Evolutionary conservation across 2,113 vertebrate species (phyloP), one percentile per base, ranked within the genome.

Genomic region (Uria aalge): DNA sequence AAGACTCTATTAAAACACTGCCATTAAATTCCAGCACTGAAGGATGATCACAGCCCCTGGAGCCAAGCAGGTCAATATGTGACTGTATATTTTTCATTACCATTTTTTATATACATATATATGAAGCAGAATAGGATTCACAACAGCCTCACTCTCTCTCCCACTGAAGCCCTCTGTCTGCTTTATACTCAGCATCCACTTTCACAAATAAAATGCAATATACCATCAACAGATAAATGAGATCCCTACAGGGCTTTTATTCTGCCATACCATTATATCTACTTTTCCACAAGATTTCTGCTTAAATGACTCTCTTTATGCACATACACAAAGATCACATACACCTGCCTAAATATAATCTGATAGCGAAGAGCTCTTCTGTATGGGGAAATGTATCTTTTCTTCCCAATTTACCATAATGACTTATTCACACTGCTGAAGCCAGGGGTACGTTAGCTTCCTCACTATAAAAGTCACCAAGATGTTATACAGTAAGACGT

Each of bases 1-100:
- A 96, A 96, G 94, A 81, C 83, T 92, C 66, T 75, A 96, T 94
- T 97, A 97, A 97, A 97, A 94, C 93, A 87, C 57, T 95, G 60
- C 92, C 85, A 94, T 96, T 96, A 95, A 97, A 96, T 59, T 85
- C 71, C 78, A 45, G 3, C 88, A 95, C 92, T 96, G 79, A 75
- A 91, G 75, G 74, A 96, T 86, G 94, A 95, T 93, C 76, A 72
- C 0, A 12, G 82, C 60, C 80, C 94, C 92, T 88, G 50, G 68
- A 95, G 94, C 89, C 81, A 96, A 92, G 69, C 53, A 75, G 92
- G 94, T 90, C 92, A 97, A 94, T 94, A 96, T 92, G 75, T 52
- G 88, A 78, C 76, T 95, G 62, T 88, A 59, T 95, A 96, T 69
- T 95, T 97, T 96, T 97, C 92, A 87, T 80, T 94, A 91, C 67